Conservation (phyloP, 2,113 vertebrate species). For the Cettia cetti region DNA sequence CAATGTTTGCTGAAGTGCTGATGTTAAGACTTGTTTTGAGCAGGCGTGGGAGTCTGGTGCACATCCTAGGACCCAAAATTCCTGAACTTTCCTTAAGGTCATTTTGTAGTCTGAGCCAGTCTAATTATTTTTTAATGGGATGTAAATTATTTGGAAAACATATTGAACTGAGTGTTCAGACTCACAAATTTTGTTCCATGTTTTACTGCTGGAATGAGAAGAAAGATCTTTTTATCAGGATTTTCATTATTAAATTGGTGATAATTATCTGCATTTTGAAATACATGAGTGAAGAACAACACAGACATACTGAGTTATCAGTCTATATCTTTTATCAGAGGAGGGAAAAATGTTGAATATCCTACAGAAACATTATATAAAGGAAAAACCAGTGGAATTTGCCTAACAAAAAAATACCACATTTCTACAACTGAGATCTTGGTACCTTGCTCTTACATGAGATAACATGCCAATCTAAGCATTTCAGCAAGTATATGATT, state of each 20-base stretch:
- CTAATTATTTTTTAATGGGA: conserved; percentile 46
- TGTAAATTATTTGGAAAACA: conserved; percentile 29
- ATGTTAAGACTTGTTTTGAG: conserved; percentile 26
- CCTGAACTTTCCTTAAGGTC: conserved; percentile 45
- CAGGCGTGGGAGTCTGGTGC: not conserved
- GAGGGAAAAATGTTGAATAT: not conserved
- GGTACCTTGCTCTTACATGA: not conserved
- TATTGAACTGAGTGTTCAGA: not conserved
- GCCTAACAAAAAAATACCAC: not conserved
- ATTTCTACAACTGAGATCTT: not conserved
- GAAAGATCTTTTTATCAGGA: not conserved
- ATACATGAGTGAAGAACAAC: not conserved
- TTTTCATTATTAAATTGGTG: conserved; percentile 35
- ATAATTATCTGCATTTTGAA: conserved; percentile 9
- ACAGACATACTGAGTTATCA: not conserved
- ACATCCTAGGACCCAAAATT: not conserved
- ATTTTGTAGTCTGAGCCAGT: conserved; percentile 32
- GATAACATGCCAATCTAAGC: conserved; percentile 5
- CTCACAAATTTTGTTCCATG: not conserved
- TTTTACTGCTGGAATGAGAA: conserved; percentile 24
- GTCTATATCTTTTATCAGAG: not conserved
- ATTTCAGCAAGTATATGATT: conserved; percentile 33
- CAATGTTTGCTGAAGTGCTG: not conserved
- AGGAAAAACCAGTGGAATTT: not conserved
- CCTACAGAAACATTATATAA: not conserved